Conservation (phyloP, 2,797 vertebrate species). For the Trachurus trachurus region DNA sequence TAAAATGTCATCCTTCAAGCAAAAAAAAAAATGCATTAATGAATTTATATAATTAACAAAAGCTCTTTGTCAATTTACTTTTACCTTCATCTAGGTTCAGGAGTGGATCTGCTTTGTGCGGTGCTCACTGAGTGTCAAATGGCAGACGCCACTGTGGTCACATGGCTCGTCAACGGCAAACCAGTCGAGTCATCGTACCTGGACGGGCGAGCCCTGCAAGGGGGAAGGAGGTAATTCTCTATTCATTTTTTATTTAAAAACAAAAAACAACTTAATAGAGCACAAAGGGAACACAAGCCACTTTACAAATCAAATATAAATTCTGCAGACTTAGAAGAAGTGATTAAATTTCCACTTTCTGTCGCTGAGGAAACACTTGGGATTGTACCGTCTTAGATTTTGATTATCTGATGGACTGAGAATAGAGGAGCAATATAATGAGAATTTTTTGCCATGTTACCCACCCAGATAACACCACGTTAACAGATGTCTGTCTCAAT, state of each 20-base stretch:
- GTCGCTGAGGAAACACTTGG: not conserved
- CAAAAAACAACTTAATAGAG: not conserved
- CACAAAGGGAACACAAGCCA: not conserved
- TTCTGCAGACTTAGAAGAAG: too few species aligned
- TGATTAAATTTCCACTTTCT: too few species aligned
- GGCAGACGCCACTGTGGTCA: slow-evolving; percentile 79
- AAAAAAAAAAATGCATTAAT: not conserved
- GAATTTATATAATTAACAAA: not conserved
- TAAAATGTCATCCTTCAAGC: not conserved
- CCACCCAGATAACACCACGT: too few species aligned
- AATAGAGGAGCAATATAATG: too few species aligned
- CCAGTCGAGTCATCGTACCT: slow-evolving; percentile 79
- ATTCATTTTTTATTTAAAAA: not conserved
- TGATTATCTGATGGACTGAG: too few species aligned
- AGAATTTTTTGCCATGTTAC: too few species aligned
- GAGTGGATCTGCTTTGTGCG: slow-evolving; percentile 87
- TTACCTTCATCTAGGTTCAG: slow-evolving; percentile 83
- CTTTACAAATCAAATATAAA: too few species aligned
- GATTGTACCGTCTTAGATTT: too few species aligned
- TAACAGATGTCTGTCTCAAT: slow-evolving; percentile 26
- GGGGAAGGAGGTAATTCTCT: slow-evolving; percentile 82
- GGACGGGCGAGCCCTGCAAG: slow-evolving; percentile 80
- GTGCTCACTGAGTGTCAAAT: slow-evolving; percentile 85
- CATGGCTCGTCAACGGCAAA: slow-evolving; percentile 88
- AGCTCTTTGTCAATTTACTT: not conserved